Evolutionary conservation across 1,140 invertebrate species (phyloP).

Genomic region (Megalopta genalis): DNA sequence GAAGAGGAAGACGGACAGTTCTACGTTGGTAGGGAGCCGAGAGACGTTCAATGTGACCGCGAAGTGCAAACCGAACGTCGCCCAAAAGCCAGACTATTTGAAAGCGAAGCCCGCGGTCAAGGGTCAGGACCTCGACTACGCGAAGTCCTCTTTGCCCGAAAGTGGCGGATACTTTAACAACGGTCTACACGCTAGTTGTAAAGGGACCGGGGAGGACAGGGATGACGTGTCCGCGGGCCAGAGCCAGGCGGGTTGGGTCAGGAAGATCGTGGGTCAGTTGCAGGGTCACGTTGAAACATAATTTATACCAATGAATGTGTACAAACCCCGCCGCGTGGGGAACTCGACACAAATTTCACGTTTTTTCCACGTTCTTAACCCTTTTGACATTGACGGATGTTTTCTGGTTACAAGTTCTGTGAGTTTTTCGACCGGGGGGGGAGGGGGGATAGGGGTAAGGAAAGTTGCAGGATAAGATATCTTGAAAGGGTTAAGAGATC

Average conservation of each 20-base stretch:
- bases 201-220: slow-evolving; percentile 40
- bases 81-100: slow-evolving; percentile 70
- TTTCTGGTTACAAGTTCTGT: no score
- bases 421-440: no score
- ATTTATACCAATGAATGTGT: slow-evolving; percentile 41
- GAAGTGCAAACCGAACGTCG: slow-evolving; percentile 58
- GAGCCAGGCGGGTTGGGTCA: slow-evolving; percentile 78
- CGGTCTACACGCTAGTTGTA: slow-evolving; percentile 13
- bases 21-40: not conserved
- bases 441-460: no score
- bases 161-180: not conserved
- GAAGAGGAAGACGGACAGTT: slow-evolving; percentile 60
- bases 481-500: slow-evolving; percentile 18
- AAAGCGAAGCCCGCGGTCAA: slow-evolving; percentile 50
- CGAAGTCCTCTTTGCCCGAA: not conserved
- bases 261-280: slow-evolving; percentile 77
- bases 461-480: not conserved
- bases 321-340: slow-evolving; percentile 18
- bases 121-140: slow-evolving; percentile 1
- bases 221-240: slow-evolving; percentile 77
- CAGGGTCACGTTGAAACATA: slow-evolving; percentile 73
- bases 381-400: slow-evolving; percentile 8
- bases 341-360: slow-evolving; percentile 11
- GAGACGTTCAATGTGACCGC: not conserved
- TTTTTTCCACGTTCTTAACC: slow-evolving; percentile 9